Base-by-base conservation (phyloP, 2,797 vertebrate species). In the Eulemur coronatus region DNA sequence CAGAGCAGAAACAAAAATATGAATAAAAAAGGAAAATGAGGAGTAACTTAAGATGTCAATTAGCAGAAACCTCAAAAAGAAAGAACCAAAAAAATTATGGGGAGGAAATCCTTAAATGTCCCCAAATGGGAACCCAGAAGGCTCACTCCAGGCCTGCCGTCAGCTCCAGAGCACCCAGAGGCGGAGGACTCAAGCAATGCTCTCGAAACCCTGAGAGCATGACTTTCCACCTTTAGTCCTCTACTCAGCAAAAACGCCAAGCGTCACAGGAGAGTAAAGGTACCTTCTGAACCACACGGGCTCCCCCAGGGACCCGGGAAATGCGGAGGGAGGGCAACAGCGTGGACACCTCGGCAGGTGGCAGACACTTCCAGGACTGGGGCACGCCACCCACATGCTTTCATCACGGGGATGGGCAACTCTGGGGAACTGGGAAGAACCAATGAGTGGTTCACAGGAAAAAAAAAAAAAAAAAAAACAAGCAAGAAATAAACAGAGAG, bases 311-410 rank as follows among this genome's bases (percentile, higher is more conserved):
- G 38, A 33, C 7, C 30, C 2, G 33, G 52, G 38, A 61, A 24
- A 43, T 1, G 11, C 28, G 12, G 14, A 84, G 50, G 52, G 24
- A 59, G 30, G 69, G n/a, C 20, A 33, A 28, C 20, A 48, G 82
- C 30, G 12, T 72, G 38, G 15, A 41, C 17, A 65, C 38, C 12
- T 11, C 17, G 5, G 38, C 28, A 14, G 46, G 75, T 12, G 41
- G 43, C 14, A 50, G 17, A 61, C 41, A 33, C 20, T 17, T 78
- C 7, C 24, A 72, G 79, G 41, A 93, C 69, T 52, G 18, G 38
- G 78, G 26, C 18, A 24, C 0, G 0, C 38, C 65, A 46, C 4
- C 5, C 14, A 28, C 1, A 1, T 2, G 52, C 28, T 86, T 81
- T 46, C 10, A 70, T 84, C 10, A 5, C 14, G 22, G 24, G 26